Evolutionary conservation across 2,797 vertebrate species (phyloP), one percentile per base, ranked within the genome.

Genomic region (Glossophaga mutica): DNA sequence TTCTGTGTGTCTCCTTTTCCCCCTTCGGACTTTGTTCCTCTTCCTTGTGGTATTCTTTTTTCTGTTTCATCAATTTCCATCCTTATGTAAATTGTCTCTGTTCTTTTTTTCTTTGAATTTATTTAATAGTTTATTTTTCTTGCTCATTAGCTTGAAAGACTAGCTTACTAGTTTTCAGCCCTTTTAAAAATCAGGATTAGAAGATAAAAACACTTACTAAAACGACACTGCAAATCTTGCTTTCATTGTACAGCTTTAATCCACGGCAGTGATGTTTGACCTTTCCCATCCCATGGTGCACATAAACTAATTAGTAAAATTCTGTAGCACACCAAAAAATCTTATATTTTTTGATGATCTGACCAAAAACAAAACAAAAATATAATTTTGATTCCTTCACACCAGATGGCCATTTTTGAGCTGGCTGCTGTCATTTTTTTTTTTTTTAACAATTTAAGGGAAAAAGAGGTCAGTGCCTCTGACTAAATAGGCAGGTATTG

Each of bases 51-150:
- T 37, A 67, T 19, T n/a, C 77, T 50, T 81, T 59, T 48, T 68
- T 46, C 29, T 71, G 39, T 82, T 91, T 91, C 50, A 52, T 85
- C 94, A 83, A 92, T 94, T 95, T 93, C 68, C 81, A 65, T 65
- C 62, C 21, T 84, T 81, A 76, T 55, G 77, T 55, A 55, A 78
- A 87, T 87, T 74, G 87, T 62, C 2, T 62, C 34, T 44, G 50
- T 39, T 62, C 12, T 52, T 46, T 79, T 39, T 65, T 59, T 89
- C 29, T 70, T 94, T 83, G n/a, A 95, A 57, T 85, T 90, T 78
- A 73, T 78, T 73, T 59, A 67, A 85, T 18, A 74, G 37, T 70
- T 62, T 86, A 5, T 62, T 94, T 81, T 70, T 79, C 26, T 70
- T 9, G 12, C 32, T 67, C 70, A 65, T 59, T 88, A 55, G 7